A percentile compares a stretch with the other conserved stretches of the same genome.
Conservation (phyloP, 2,113 vertebrate species). For the Eupsittula cactorum region DNA sequence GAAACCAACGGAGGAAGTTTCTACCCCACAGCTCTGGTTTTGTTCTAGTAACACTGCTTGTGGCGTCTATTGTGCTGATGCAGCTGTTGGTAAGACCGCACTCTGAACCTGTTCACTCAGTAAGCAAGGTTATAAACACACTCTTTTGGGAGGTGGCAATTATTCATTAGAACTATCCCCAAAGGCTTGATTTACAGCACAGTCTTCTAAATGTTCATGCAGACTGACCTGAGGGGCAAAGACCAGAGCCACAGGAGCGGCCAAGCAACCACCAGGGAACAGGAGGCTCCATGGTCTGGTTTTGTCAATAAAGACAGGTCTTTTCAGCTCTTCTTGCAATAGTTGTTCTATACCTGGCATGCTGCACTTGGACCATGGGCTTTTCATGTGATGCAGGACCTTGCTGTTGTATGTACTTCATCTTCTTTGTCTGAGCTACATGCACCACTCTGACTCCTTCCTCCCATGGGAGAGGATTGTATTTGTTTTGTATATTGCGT, state of each 20-base stretch:
- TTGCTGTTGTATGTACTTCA: accelerated
- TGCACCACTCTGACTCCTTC: not conserved
- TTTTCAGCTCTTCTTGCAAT: not conserved
- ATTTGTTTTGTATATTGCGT: constrained; percentile 16
- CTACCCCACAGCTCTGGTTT: not conserved
- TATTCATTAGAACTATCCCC: not conserved
- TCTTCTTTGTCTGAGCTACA: not conserved
- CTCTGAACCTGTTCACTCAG: not conserved
- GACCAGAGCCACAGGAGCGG: not conserved
- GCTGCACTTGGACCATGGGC: not conserved
- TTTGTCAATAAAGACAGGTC: not conserved
- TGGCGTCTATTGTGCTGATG: not conserved
- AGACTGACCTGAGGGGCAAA: not conserved
- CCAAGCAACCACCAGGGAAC: not conserved
- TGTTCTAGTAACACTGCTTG: not conserved
- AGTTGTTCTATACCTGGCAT: not conserved
- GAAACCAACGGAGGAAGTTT: not conserved
- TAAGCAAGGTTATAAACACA: not conserved
- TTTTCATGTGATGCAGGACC: not conserved
- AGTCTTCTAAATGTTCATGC: not conserved
- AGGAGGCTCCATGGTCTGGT: not conserved
- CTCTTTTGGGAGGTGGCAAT: not conserved
- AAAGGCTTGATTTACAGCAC: not conserved
- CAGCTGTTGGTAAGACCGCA: not conserved
- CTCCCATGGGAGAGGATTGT: not conserved